Percentiles rank a stretch among this genome's conserved stretches.
Conservation (phyloP, 2,888 invertebrate species). For the Chelonus formosanus region DNA sequence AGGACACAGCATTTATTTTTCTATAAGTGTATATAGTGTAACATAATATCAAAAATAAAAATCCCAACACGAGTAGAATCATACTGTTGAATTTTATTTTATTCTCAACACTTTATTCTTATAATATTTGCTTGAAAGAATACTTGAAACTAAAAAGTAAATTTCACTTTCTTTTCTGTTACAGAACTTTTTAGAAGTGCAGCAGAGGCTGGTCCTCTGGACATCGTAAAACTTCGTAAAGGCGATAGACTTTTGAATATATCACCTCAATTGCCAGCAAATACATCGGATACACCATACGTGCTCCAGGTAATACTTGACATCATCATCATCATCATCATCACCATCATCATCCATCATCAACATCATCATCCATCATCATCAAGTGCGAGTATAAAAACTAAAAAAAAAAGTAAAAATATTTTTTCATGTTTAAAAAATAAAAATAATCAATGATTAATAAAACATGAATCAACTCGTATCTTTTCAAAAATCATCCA, state of each 20-base stretch:
- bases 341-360: not conserved
- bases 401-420: not conserved
- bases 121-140: not conserved
- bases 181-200: conserved; percentile 74
- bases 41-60: conserved; percentile 1
- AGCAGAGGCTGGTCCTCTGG: conserved; percentile 74
- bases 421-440: not conserved
- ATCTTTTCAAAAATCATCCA: too few species aligned
- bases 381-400: not conserved
- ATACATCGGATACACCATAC: conserved; percentile 69
- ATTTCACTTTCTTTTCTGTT: conserved; percentile 46
- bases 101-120: not conserved
- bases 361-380: not conserved
- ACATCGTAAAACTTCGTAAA: conserved; percentile 73
- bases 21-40: conserved; percentile 5
- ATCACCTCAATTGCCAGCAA: conserved; percentile 69
- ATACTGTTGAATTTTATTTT: conserved; percentile 4
- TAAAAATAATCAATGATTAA: not conserved
- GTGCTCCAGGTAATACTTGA: conserved; percentile 65
- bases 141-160: not conserved
- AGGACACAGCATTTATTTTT: conserved; percentile 14
- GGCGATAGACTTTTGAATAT: conserved; percentile 73
- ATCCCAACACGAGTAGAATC: not conserved
- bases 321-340: not conserved
- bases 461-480: too few species aligned